Evolutionary conservation across 2,888 invertebrate species (phyloP).

Genomic region (Lacanobia oleracea): DNA sequence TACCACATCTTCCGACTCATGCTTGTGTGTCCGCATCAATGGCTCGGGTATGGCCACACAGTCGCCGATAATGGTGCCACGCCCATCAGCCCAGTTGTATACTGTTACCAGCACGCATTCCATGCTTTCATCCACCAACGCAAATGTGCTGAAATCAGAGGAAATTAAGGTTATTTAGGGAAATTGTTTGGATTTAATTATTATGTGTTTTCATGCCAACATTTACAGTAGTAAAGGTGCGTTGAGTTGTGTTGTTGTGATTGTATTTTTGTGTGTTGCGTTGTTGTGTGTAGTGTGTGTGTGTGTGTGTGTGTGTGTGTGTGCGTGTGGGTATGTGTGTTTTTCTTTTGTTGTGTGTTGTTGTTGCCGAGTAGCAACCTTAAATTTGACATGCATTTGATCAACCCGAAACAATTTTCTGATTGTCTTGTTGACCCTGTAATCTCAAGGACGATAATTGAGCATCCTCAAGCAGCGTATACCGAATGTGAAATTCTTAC

Average conservation of each 20-base stretch:
- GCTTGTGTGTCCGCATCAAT: slow-evolving; percentile 90
- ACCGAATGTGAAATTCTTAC: not conserved
- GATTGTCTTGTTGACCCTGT: not conserved
- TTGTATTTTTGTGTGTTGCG: too few relatives aligned
- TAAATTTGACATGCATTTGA: slow-evolving; percentile 2
- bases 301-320: too few relatives aligned
- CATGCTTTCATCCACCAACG: slow-evolving; percentile 93
- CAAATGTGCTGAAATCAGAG: slow-evolving; percentile 93
- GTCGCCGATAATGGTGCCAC: slow-evolving; percentile 96
- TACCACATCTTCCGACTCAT: slow-evolving; percentile 74
- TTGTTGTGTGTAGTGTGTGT: too few relatives aligned
- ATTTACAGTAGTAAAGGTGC: too few relatives aligned
- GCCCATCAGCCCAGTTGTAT: slow-evolving; percentile 95
- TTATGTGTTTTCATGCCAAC: not conserved
- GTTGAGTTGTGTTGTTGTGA: too few relatives aligned
- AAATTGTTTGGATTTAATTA: not conserved
- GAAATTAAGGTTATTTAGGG: slow-evolving; percentile 1
- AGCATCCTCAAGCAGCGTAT: not conserved
- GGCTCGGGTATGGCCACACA: slow-evolving; percentile 96
- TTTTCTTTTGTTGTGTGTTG: too few relatives aligned
- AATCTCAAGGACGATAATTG: not conserved
- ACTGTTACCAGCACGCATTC: slow-evolving; percentile 94
- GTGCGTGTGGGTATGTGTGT: too few relatives aligned
- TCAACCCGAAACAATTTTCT: not conserved
- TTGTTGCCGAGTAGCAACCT: not conserved